Evolutionary conservation across 1,140 invertebrate genomes (phyloP), one percentile per base, ranked within the genome.

Genomic region (Trachymyrmex septentrionalis): DNA sequence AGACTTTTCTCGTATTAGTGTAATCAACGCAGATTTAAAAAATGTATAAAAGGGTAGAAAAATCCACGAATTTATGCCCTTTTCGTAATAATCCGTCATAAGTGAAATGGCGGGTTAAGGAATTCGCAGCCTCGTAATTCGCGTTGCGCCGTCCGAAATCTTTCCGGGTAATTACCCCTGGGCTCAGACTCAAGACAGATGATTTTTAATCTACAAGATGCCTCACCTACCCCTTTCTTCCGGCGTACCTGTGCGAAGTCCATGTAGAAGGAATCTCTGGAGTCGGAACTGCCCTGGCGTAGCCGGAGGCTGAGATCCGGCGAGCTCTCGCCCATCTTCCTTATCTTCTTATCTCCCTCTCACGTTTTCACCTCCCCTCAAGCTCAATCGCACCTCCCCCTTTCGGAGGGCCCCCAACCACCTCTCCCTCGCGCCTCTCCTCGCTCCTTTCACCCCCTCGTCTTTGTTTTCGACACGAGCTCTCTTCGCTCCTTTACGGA

Each of bases 261-360:
- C 97, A 98, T 98, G 93, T 98, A 98, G 93, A 98, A 98, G 48
- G 97, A 98, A 93, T 98, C 98, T 75, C 97, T 96, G 10, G 98
- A 98, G 95, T 98, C 97, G 92, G 97, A 98, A 34, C 97, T 98
- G 30, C 97, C 97, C 72, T 97, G 96, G 87, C 98, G 96, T 90
- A 98, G 95, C 95, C 98, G 97, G 75, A 98, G 96, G 94, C 97
- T 97, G 93, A 98, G 95, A 95, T 98, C 97, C 72, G 97, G 97
- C 38, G 97, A 98, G 94, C 97, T 98, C 95, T 98, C 97, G 93
- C 97, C 97, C 96, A 97, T 97, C 91, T 95, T 96, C 78, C 91
- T 92, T 93, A 90, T 92, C 88, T 92, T n/a, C 84, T 91, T 81
- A 57, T 87, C 84, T 86, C 77, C 75, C 30, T 87, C 66, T 80